phyloP scores from a whole-genome alignment of 2,888 invertebrate genomes.

The Patella caerulea region DNA sequence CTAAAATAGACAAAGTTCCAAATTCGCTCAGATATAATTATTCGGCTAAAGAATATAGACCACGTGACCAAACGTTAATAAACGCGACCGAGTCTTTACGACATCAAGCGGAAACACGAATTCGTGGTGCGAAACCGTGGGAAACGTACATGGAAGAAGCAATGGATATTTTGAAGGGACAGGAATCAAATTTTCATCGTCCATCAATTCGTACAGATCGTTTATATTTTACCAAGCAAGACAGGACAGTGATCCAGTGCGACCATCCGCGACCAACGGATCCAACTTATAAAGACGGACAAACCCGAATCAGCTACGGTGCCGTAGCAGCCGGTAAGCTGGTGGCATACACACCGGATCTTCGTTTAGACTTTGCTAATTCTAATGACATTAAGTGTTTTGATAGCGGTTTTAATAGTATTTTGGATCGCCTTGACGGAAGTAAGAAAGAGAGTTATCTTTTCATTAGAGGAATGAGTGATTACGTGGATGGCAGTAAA shows the following conservation, averaged over 20 bases:
- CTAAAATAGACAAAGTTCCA: conserved; percentile 69
- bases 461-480: conserved; percentile 85
- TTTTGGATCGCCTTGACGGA: conserved; percentile 82
- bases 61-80: conserved; percentile 48
- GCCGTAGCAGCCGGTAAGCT: conserved; percentile 87
- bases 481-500: conserved; percentile 93
- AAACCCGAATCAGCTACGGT: conserved; percentile 80
- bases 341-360: conserved; percentile 83
- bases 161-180: conserved; percentile 74
- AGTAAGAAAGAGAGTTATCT: conserved; percentile 78
- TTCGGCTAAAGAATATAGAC: conserved; percentile 52
- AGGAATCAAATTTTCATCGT: conserved; percentile 68
- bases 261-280: conserved; percentile 59
- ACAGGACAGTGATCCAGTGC: conserved; percentile 44
- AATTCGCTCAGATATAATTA: conserved; percentile 59
- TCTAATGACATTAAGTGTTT: conserved; percentile 88
- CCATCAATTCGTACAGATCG: conserved; percentile 58
- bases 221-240: conserved; percentile 49
- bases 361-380: conserved; percentile 88
- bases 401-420: conserved; percentile 95
- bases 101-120: conserved; percentile 41
- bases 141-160: conserved; percentile 84
- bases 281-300: conserved; percentile 42
- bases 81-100: conserved; percentile 46
- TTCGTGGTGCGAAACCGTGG: conserved; percentile 77